phyloP scores from a whole-genome alignment of 2,113 vertebrate genomes.

The Zosterops hypoxanthus region DNA sequence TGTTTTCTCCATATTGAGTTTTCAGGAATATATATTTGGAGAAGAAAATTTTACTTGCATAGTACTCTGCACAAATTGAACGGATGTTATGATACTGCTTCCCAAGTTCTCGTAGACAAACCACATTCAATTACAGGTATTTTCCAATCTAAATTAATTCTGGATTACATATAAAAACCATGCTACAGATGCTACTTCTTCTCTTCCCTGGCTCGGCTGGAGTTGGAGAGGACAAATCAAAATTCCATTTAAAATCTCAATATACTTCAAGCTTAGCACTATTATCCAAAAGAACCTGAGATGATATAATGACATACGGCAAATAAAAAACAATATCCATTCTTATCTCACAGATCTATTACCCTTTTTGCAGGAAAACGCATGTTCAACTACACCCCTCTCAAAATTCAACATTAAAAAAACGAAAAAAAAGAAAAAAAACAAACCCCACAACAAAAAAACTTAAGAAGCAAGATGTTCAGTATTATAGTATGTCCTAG shows the following conservation, averaged over 20 bases:
- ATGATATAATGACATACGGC: background rate
- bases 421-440: background rate
- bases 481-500: background rate
- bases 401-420: background rate
- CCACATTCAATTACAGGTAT: slow-evolving; percentile 10
- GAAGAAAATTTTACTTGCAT: slow-evolving; percentile 4
- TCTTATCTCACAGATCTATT: background rate
- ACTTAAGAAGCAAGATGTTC: background rate
- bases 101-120: background rate
- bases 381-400: background rate
- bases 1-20: background rate
- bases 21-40: background rate
- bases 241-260: background rate
- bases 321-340: background rate
- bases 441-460: too few relatives aligned
- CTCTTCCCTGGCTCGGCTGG: background rate
- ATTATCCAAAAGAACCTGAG: background rate
- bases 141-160: slow-evolving; percentile 15
- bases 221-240: background rate
- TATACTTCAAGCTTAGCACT: background rate
- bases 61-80: background rate
- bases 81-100: background rate
- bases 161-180: background rate
- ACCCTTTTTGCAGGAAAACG: background rate
- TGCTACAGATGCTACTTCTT: background rate